phyloP scores from a whole-genome alignment of 1,140 invertebrate species.

The Kradibia gibbosae region DNA sequence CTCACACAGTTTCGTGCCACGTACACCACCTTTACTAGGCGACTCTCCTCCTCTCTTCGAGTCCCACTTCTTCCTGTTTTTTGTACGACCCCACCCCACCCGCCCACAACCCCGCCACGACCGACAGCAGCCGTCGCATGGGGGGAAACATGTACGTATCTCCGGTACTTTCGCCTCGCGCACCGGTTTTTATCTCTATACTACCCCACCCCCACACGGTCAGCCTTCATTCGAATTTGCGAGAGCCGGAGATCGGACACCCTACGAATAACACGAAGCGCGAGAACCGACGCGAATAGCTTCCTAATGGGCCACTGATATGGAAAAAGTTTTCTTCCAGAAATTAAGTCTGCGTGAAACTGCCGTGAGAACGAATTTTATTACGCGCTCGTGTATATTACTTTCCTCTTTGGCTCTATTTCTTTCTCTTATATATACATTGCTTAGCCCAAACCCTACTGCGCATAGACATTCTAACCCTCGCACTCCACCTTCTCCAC shows the following conservation, averaged over 20 bases:
- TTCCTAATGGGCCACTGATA: slow-evolving; percentile 50
- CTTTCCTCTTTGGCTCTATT: slow-evolving; percentile 9
- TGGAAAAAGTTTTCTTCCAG: slow-evolving; percentile 47
- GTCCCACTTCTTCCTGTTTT: slow-evolving; percentile 14
- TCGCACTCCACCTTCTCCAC: background rate
- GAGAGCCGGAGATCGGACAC: background rate
- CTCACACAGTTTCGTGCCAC: slow-evolving; percentile 55
- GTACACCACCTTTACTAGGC: slow-evolving; percentile 43
- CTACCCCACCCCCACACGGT: background rate
- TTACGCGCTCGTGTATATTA: slow-evolving; percentile 46
- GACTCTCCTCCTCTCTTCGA: background rate
- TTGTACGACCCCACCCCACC: background rate
- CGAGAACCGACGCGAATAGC: slow-evolving; percentile 28
- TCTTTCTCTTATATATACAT: background rate
- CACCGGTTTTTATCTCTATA: background rate
- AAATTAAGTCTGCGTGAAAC: slow-evolving; percentile 38
- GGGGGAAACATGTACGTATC: background rate
- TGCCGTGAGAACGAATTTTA: slow-evolving; percentile 49
- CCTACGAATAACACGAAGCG: slow-evolving; percentile 1
- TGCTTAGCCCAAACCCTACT: background rate
- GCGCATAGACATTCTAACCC: background rate
- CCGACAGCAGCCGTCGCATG: too few species aligned
- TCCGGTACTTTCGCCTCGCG: background rate
- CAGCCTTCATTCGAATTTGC: background rate
- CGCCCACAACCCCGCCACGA: background rate